These are phyloP conservation scores for Triops cancriformis DNA, from an alignment of 1,140 invertebrate genomes.

Conservation along the genomic window DNA sequence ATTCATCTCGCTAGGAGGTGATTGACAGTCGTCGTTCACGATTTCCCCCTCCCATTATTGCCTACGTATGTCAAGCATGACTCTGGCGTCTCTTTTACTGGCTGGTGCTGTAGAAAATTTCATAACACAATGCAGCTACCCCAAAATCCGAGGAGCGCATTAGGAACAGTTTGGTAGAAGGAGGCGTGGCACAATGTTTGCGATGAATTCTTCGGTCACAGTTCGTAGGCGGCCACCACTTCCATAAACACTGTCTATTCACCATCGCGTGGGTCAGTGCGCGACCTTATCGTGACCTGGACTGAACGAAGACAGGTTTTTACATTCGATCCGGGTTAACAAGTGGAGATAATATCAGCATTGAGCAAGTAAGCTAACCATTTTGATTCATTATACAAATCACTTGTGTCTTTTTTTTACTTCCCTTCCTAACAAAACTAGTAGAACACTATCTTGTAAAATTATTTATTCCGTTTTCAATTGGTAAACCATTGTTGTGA, in stretches of 20 bases:
- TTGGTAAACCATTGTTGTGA: no score
- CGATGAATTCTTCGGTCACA: neutral
- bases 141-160: neutral
- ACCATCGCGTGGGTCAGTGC: neutral
- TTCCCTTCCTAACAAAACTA: no score
- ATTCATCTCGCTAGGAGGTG: neutral
- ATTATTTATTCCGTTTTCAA: no score
- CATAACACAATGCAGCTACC: neutral
- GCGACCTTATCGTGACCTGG: neutral
- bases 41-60: neutral
- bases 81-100: neutral
- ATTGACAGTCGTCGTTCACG: neutral
- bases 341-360: neutral
- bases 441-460: no score
- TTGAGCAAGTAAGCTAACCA: no score
- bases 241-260: slow-evolving; percentile 6
- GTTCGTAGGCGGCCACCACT: neutral
- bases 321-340: neutral
- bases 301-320: neutral
- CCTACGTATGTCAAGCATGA: neutral
- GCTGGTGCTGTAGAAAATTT: neutral
- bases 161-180: neutral
- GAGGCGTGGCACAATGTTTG: neutral
- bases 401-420: no score
- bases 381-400: no score